Percentiles rank a stretch among this genome's conserved stretches.
Conservation (phyloP, 2,113 vertebrate genomes). For the Murina feae region DNA sequence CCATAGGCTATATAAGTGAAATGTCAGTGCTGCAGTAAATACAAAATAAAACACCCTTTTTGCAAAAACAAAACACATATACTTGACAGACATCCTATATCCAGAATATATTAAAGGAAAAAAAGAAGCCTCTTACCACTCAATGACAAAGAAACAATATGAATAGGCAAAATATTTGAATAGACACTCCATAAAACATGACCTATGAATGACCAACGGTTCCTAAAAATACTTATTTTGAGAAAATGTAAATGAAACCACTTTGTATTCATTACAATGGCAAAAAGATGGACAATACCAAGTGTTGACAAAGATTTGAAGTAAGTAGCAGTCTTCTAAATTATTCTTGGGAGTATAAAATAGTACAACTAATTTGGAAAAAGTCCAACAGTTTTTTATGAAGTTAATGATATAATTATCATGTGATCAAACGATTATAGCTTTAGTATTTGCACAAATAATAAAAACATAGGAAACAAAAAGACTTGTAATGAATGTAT, state of each 20-base stretch:
- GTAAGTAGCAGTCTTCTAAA: background rate
- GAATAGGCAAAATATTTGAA: background rate
- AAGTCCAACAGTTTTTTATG: background rate
- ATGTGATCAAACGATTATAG: background rate
- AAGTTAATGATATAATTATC: background rate
- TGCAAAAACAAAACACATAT: background rate
- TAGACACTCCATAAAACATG: background rate
- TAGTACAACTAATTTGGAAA: background rate
- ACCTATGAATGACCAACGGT: background rate
- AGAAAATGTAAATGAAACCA: background rate
- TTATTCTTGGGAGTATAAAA: background rate
- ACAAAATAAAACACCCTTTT: no score
- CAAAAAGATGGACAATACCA: background rate
- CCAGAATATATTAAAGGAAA: background rate
- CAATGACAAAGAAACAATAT: background rate
- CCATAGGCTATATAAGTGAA: no score
- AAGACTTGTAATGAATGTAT: no score
- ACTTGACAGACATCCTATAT: background rate
- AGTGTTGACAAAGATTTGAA: background rate
- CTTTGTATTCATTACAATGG: background rate
- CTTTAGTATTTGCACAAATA: no score
- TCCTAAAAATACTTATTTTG: background rate
- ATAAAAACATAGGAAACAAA: no score
- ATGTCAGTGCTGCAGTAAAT: no score
- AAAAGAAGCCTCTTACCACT: background rate